phyloP scores from a whole-genome alignment of 2,113 vertebrate species.

The Sus scrofa region T2T-Sscrofa CM000823.6:61465501-61466000 shows the following conservation, averaged over 20 bases:
- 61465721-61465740: neutral
- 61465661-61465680: neutral
- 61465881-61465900: neutral
- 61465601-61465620: neutral
- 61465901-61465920: neutral
- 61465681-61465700: neutral
- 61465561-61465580: neutral
- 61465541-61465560: neutral
- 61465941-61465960: neutral
- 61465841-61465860: neutral
- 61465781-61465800: neutral
- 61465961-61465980: too few relatives aligned
- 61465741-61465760: neutral
- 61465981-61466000: too few relatives aligned
- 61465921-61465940: neutral
- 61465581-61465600: neutral
- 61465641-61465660: neutral
- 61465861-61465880: too few relatives aligned
- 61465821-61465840: neutral
- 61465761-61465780: neutral
- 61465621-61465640: neutral
- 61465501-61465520: neutral
- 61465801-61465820: neutral
- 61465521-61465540: too few relatives aligned
- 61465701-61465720: neutral